Evolutionary conservation across 2,888 invertebrate species (phyloP).

Genomic region (Merodon equestris): DNA sequence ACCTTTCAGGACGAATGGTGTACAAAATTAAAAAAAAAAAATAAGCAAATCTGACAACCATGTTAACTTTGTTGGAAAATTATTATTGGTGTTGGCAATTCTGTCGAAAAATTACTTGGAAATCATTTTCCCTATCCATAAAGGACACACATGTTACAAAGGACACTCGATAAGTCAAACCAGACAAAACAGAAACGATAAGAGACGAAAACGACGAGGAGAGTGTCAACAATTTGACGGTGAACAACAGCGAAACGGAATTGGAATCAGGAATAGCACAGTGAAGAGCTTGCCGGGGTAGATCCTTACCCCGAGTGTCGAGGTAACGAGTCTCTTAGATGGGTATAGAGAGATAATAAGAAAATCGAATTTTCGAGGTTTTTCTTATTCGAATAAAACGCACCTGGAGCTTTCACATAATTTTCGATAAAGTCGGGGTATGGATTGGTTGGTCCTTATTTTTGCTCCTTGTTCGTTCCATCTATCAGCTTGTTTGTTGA

Average conservation of each 20-base stretch:
- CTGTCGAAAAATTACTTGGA: constrained; percentile 48
- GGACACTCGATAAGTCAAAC: background rate
- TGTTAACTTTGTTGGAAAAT: constrained; percentile 33
- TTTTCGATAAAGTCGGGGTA: constrained; percentile 4
- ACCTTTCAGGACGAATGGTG: background rate
- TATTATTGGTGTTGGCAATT: constrained; percentile 61
- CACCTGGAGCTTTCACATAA: constrained; percentile 67
- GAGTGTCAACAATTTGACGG: constrained; percentile 62
- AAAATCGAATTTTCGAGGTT: constrained; percentile 65
- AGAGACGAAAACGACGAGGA: constrained; percentile 4
- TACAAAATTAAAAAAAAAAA: constrained; percentile 29
- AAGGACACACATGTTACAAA: constrained; percentile 53
- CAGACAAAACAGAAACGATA: constrained; percentile 15
- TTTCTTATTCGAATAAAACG: constrained; percentile 57
- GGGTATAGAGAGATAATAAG: constrained; percentile 53
- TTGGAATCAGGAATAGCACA: background rate
- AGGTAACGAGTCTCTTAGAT: constrained; percentile 44
- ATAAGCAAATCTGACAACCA: constrained; percentile 59
- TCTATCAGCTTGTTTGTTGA: too few species aligned
- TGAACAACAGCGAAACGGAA: constrained; percentile 3
- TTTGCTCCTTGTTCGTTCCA: too few species aligned
- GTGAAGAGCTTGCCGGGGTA: background rate
- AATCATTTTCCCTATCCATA: constrained; percentile 35
- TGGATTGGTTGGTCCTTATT: too few species aligned
- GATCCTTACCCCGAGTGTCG: constrained; percentile 41